Base-by-base conservation (phyloP, 2,888 invertebrate genomes). In the Tineola bisselliella region DNA sequence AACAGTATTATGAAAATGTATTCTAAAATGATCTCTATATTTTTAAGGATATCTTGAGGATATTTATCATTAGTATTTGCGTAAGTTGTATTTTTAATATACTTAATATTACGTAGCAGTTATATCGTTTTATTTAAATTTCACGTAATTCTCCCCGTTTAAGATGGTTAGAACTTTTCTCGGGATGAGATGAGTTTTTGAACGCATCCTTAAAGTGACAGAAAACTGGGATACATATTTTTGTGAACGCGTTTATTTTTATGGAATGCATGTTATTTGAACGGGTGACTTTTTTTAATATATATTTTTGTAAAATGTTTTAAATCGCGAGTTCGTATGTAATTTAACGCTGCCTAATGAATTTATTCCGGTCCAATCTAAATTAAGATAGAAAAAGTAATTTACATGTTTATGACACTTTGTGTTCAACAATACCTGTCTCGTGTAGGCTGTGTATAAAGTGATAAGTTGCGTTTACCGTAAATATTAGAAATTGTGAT, bases 221-320 rank as follows among this genome's bases (percentile, higher is more conserved):
- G 63, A 64, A 71, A 69, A 68, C 71, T 69, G 64, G 63, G 25
- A 62, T 33, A 65, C 25, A 63, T 67, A 75, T 67, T 68, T 70
- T 58, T 13, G n/a, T 58, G 84, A 86, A 86, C 82, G 84, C 79
- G 75, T 71, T 77, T 63, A 70, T 75, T 76, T 59, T 81, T 79
- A 82, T 83, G 81, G 83, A 81, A 84, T 80, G 81, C 79, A 77
- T 83, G 84, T 84, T 84, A 84, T 76, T 48, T 48, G 48, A 2
- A 48, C 3, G n/a, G 25, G 17, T 15, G 15, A 44, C n/a, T 10
- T 44, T 8, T 31, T 38, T 38, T 38, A 6, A 38, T 6, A 15
- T 48, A 25, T 25, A 25, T 48, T 48, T 13, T 48, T 48, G 15
- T 13, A 48, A 43, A 48, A 48, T 48, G 38, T 15, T 48, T 17